A percentile compares a stretch with the other conserved stretches of the same genome.
Evolutionary conservation across 1,140 invertebrate genomes (phyloP).

Genomic region (Ceratitis capitata): DNA sequence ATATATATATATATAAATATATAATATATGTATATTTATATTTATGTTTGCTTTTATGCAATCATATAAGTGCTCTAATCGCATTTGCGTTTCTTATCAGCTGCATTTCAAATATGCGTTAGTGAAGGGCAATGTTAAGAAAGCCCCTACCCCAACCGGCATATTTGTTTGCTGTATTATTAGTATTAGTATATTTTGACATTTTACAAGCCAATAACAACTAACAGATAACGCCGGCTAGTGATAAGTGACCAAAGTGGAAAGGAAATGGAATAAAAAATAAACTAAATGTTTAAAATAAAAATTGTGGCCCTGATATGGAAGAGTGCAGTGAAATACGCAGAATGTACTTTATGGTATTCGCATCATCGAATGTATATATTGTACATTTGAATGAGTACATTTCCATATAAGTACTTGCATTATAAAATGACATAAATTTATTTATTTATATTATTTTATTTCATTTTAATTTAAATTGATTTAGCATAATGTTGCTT

Average conservation of each 20-base stretch:
- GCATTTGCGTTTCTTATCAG: slow-evolving; percentile 13
- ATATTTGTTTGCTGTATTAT: no score
- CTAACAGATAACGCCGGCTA: neutral
- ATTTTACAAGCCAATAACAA: slow-evolving; percentile 1
- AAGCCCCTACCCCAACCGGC: slow-evolving; percentile 28
- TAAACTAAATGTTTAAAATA: neutral
- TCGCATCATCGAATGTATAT: neutral
- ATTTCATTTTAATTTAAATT: neutral
- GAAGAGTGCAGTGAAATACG: neutral
- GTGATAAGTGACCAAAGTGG: neutral
- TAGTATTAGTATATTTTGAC: neutral
- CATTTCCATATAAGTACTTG: neutral
- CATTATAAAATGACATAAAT: neutral
- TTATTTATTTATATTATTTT: neutral
- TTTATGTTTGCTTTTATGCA: neutral
- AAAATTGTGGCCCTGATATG: neutral
- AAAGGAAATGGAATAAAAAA: neutral
- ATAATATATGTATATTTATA: neutral
- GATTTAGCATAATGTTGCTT: neutral
- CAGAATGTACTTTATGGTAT: neutral
- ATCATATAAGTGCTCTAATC: neutral
- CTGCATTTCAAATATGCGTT: neutral
- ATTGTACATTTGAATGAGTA: neutral
- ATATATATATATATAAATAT: no score
- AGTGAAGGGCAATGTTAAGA: neutral